phyloP scores from a whole-genome alignment of 2,888 invertebrate genomes.

The Anorthoa munda region DNA sequence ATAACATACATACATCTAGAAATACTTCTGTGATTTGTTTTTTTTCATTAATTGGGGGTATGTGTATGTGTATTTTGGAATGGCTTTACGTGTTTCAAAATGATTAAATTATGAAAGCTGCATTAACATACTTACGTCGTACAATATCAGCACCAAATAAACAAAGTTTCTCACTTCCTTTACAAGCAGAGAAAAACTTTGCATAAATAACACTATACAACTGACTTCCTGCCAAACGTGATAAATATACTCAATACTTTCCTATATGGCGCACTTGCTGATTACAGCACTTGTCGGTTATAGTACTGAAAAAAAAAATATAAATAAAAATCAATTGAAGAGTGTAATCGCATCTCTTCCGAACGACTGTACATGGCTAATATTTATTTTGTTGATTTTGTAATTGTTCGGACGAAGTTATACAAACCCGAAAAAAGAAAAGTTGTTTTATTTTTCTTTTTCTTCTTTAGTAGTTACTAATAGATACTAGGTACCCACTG shows the following conservation, averaged over 20 bases:
- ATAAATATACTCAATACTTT: not conserved
- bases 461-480: too few relatives aligned
- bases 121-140: not conserved
- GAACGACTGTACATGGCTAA: too few relatives aligned
- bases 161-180: not conserved
- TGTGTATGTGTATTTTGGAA: constrained; percentile 23
- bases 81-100: not conserved
- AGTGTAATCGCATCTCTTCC: too few relatives aligned
- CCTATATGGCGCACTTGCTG: not conserved
- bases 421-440: too few relatives aligned
- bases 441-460: too few relatives aligned
- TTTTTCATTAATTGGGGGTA: constrained; percentile 52
- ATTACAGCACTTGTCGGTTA: not conserved
- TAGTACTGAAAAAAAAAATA: not conserved
- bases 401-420: too few relatives aligned
- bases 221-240: not conserved
- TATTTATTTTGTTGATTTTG: too few relatives aligned
- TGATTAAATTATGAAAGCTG: not conserved
- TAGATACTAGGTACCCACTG: too few relatives aligned
- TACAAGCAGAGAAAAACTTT: not conserved
- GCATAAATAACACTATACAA: not conserved
- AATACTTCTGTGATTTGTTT: constrained; percentile 51
- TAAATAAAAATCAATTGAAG: too few relatives aligned
- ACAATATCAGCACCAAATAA: not conserved
- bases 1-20: too few relatives aligned